Conservation (phyloP, 2,797 vertebrate genomes). For the Hydrolagus colliei region DNA sequence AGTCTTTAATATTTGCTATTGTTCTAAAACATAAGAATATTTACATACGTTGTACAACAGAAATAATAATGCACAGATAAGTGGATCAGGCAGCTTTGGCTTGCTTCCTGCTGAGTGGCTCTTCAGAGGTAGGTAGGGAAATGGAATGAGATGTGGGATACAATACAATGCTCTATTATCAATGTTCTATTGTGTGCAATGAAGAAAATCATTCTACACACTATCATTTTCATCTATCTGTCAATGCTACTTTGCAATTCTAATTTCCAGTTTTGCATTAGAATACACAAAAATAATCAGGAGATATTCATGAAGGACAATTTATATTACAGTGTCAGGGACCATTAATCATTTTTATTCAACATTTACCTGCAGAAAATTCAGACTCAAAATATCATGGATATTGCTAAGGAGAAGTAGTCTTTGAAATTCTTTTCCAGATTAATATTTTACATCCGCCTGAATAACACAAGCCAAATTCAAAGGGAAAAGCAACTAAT, state of each 20-base stretch:
- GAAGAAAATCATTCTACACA: constrained; percentile 49
- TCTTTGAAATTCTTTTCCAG: constrained; percentile 45
- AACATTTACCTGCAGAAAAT: constrained; percentile 40
- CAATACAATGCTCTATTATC: constrained; percentile 51
- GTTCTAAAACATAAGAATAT: background rate
- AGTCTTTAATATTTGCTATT: constrained; percentile 9
- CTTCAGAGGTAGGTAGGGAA: constrained; percentile 32
- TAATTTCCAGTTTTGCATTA: constrained; percentile 64
- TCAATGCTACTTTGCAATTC: constrained; percentile 64
- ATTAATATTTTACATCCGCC: constrained; percentile 48
- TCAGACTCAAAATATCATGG: constrained; percentile 39
- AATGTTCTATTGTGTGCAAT: constrained; percentile 52
- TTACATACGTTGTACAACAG: background rate
- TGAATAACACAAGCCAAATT: constrained; percentile 44
- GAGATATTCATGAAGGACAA: constrained; percentile 59
- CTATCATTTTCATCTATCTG: constrained; percentile 56
- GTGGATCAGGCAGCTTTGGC: constrained; percentile 11
- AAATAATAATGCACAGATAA: constrained; percentile 21
- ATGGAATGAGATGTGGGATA: constrained; percentile 31
- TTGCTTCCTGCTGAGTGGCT: constrained; percentile 19
- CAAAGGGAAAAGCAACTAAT: constrained; percentile 41
- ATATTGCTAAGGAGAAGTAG: constrained; percentile 42
- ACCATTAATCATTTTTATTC: constrained; percentile 59
- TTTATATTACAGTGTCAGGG: constrained; percentile 64
- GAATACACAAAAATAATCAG: constrained; percentile 53